A percentile compares a stretch with the other conserved stretches of the same genome.
These are phyloP conservation scores for Aplysia californica DNA, from an alignment of 1,140 invertebrate genomes.

Conservation along the genomic window DNA sequence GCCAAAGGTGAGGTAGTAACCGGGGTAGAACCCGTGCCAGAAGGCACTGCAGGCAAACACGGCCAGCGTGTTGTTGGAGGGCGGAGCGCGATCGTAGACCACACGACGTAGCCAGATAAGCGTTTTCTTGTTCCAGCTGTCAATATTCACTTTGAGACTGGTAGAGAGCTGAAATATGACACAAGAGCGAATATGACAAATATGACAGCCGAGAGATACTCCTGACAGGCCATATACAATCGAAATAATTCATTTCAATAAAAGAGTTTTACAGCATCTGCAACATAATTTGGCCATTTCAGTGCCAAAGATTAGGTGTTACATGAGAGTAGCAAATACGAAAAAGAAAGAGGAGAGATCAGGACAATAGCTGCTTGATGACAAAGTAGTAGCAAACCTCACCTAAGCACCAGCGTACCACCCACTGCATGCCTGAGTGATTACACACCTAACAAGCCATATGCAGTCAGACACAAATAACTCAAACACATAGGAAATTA, in stretches of 20 bases:
- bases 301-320: too few species aligned
- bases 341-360: too few species aligned
- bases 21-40: slow-evolving; percentile 97
- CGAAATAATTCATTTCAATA: not conserved
- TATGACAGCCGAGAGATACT: not conserved
- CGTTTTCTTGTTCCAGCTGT: slow-evolving; percentile 62
- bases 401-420: too few species aligned
- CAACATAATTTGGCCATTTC: too few species aligned
- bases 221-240: not conserved
- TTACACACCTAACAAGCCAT: too few species aligned
- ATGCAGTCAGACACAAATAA: not conserved
- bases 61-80: slow-evolving; percentile 67
- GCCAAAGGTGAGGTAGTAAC: slow-evolving; percentile 96
- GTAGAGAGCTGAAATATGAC: slow-evolving; percentile 44
- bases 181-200: not conserved
- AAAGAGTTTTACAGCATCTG: too few species aligned
- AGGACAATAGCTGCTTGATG: not conserved
- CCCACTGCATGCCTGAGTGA: too few species aligned
- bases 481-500: not conserved
- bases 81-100: slow-evolving; percentile 60
- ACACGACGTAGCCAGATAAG: slow-evolving; percentile 55
- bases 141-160: slow-evolving; percentile 61
- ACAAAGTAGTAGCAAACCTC: too few species aligned
- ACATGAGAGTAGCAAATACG: too few species aligned
- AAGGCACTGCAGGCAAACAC: slow-evolving; percentile 91